phyloP scores from a whole-genome alignment of 2,113 vertebrate genomes.

The Gnathonemus longibarbis region DNA sequence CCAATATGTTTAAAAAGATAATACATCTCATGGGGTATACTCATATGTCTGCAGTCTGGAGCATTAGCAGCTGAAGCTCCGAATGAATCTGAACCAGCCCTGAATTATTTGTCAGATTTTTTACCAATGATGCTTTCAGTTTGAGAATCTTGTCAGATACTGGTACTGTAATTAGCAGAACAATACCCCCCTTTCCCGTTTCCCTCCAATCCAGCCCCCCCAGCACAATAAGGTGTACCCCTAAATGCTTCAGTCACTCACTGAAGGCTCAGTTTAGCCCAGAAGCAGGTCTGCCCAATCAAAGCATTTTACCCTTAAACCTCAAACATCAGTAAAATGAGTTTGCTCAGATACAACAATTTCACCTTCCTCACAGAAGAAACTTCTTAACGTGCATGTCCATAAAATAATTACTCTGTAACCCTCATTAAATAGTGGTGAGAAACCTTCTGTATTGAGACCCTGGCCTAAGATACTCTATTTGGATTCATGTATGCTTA shows the following conservation, averaged over 20 bases:
- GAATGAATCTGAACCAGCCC: background rate
- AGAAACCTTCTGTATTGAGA: background rate
- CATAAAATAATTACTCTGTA: background rate
- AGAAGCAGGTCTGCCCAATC: background rate
- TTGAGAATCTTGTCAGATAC: background rate
- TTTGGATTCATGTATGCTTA: background rate
- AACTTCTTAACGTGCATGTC: background rate
- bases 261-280: background rate
- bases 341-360: background rate
- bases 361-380: background rate
- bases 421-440: background rate
- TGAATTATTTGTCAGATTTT: background rate
- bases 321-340: background rate
- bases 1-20: background rate
- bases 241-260: background rate
- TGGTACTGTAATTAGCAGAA: background rate
- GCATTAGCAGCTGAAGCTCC: background rate
- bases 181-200: background rate
- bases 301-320: background rate
- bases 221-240: background rate
- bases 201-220: background rate
- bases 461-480: background rate
- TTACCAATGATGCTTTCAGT: background rate
- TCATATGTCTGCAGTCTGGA: background rate
- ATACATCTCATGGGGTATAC: background rate